Conservation (phyloP, 2,113 vertebrate genomes). For the Perognathus longimembris region DNA sequence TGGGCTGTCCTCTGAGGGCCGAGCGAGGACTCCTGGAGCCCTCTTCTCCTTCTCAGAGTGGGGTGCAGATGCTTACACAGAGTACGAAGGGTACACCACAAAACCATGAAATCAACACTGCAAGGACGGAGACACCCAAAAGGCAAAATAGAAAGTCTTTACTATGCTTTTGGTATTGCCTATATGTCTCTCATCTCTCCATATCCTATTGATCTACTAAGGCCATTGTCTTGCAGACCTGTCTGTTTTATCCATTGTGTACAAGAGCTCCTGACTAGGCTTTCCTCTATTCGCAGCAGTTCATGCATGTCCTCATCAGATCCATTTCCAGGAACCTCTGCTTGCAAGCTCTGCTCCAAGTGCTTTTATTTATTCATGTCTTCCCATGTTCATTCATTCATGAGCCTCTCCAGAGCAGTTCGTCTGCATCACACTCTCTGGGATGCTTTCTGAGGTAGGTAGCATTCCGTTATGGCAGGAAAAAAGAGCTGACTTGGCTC, state of each 20-base stretch:
- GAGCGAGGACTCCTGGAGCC: not conserved
- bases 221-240: accelerated
- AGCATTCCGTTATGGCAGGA: not conserved
- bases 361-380: not conserved
- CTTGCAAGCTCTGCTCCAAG: no score
- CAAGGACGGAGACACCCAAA: not conserved
- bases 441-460: not conserved
- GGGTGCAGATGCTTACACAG: not conserved
- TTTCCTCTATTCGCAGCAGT: not conserved
- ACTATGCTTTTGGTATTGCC: not conserved
- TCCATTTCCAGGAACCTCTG: not conserved
- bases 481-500: not conserved
- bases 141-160: not conserved
- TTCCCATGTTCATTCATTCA: not conserved
- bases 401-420: not conserved
- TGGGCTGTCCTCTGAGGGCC: conserved; percentile 14
- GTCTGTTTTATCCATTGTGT: no score
- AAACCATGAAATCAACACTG: not conserved
- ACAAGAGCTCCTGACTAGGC: no score
- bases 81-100: accelerated
- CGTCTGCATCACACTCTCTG: accelerated
- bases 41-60: not conserved
- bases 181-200: not conserved
- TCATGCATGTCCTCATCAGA: no score
- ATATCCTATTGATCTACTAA: not conserved